Base-by-base conservation (phyloP, 2,888 invertebrate species). In the Leucoptera coffeella region DNA sequence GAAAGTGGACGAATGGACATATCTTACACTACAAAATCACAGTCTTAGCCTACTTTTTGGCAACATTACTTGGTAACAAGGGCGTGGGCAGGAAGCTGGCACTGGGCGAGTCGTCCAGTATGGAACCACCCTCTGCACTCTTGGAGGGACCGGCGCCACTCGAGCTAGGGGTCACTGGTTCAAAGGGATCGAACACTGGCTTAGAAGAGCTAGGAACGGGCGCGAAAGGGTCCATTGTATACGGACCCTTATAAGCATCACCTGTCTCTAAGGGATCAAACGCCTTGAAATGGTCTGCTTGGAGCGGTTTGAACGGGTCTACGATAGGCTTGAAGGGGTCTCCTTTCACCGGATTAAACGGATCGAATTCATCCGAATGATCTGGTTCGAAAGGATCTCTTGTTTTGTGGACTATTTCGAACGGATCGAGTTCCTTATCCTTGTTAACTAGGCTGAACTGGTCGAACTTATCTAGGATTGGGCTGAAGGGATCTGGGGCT, bases 31-130 rank as follows among this genome's bases (percentile, higher is more conserved):
- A n/a, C n/a, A n/a, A n/a, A n/a, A n/a, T n/a, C n/a, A n/a, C n/a
- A n/a, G n/a, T n/a, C n/a, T n/a, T n/a, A n/a, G 14, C 13, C 5
- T 26, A 20, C 55, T 54, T 15, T 31, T 15, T 35, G 29, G 46
- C 53, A 20, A 20, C 27, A 24, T 38, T 59, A 30, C 61, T 64
- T 2, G 79, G 78, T 38, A 67, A 67, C n/a, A 79, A 38, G 0
- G 79, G 78, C 1, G 77, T 75, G 1, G 78, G 79, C 21, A 78
- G 42, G 0, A 76, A 47, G 26, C 69, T 67, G 4, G 56, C 73
- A 1, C 59, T 59, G 0, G 73, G 65, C 0, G 67, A 69, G 10
- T 58, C 58, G 30, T 72, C 71, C 14, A 72, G 38, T 29, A 72
- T 58, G 1, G 65, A 71, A 39, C 34, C 11, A 19, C 10, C 23